Evolutionary conservation across 2,113 vertebrate species (phyloP).

Genomic region (Oryzias curvinotus): DNA sequence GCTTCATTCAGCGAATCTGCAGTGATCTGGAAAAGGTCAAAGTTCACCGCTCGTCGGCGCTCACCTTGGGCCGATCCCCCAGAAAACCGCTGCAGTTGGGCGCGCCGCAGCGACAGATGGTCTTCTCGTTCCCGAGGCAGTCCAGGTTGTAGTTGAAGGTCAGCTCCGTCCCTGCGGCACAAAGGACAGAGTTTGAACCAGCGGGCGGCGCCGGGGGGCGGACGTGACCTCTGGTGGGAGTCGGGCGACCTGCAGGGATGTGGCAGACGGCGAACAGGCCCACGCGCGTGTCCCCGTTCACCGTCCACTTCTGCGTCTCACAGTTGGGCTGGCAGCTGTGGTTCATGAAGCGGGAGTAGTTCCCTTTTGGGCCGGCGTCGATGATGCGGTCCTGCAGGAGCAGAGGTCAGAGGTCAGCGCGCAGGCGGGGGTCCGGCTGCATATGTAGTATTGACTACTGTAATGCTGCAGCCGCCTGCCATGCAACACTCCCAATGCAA

Average conservation of each 20-base stretch:
- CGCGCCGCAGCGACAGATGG: slow-evolving; percentile 91
- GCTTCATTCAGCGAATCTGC: too few species aligned
- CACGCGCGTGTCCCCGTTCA: slow-evolving; percentile 94
- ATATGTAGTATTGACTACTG: slow-evolving; percentile 68
- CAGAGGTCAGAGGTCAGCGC: background rate
- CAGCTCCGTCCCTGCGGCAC: slow-evolving; percentile 85
- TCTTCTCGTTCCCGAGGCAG: slow-evolving; percentile 97
- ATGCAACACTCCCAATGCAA: slow-evolving; percentile 81
- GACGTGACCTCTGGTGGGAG: background rate
- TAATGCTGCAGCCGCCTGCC: slow-evolving; percentile 56
- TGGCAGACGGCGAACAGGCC: slow-evolving; percentile 94
- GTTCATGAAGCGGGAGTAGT: slow-evolving; percentile 98
- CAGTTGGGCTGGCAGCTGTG: slow-evolving; percentile 99
- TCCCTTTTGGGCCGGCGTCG: slow-evolving; percentile 96
- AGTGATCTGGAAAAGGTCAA: background rate
- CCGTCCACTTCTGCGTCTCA: slow-evolving; percentile 98
- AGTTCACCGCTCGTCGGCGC: background rate
- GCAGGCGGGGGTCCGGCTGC: background rate
- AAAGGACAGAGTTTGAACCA: background rate
- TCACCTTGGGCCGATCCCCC: slow-evolving; percentile 94
- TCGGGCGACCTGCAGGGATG: slow-evolving; percentile 86
- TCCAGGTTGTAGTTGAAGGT: slow-evolving; percentile 99
- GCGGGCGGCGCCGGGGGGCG: background rate
- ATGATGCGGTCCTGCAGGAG: slow-evolving; percentile 90
- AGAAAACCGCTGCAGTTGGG: slow-evolving; percentile 98